phyloP scores from a whole-genome alignment of 2,113 vertebrate species.

The Hiodon alosoides region DNA sequence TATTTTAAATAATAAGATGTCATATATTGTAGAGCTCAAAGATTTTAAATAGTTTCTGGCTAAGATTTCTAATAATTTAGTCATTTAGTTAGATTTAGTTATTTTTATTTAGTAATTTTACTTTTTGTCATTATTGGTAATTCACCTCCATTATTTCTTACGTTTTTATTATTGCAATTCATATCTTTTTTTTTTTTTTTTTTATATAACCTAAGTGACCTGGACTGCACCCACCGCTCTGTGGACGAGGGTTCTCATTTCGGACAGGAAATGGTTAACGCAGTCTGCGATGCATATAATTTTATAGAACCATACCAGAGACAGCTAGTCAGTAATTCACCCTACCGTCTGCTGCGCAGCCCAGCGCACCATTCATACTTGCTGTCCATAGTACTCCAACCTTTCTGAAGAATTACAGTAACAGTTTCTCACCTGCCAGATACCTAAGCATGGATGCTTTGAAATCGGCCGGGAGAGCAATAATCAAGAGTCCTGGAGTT shows the following conservation, averaged over 20 bases:
- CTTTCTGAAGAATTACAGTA: not conserved
- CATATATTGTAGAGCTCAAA: too few species aligned
- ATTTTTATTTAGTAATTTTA: too few species aligned
- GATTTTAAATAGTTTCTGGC: too few species aligned
- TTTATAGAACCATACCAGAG: not conserved
- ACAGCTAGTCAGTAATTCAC: not conserved
- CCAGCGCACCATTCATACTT: constrained; percentile 12
- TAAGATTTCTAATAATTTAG: too few species aligned
- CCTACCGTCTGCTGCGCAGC: not conserved
- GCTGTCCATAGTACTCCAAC: too few species aligned
- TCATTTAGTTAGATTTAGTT: too few species aligned
- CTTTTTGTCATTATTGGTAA: too few species aligned
- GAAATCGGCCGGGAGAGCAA: constrained; percentile 77
- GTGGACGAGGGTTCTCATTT: not conserved
- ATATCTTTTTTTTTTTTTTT: too few species aligned
- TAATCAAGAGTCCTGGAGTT: constrained; percentile 76
- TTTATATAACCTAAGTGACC: too few species aligned
- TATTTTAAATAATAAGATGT: too few species aligned
- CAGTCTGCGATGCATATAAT: not conserved
- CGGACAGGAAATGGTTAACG: constrained; percentile 29
- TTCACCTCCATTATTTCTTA: too few species aligned
- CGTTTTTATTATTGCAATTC: too few species aligned
- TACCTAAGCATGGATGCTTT: constrained; percentile 68
- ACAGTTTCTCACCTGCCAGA: not conserved
- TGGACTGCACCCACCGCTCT: not conserved